Evolutionary conservation across 2,797 vertebrate genomes (phyloP), one percentile per base, ranked within the genome.

Genomic region (Salarias fasciatus): DNA sequence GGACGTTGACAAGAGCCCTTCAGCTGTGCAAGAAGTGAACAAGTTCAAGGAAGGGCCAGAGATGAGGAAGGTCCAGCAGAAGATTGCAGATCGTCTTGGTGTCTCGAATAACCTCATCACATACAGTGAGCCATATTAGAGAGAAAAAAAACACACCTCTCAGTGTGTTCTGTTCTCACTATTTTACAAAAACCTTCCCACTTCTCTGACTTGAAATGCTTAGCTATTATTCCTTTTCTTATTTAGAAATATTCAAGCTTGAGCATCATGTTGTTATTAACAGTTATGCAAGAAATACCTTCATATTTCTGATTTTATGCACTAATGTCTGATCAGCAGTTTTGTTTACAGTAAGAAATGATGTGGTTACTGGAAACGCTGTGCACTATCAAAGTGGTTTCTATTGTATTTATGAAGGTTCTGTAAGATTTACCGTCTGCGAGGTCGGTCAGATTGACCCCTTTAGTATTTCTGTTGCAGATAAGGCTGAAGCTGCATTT

Each of bases 401-500:
- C 44, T 1, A 18, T 13, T 44, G 44, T 24, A 18, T 24, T 44
- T 15, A 10, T 13, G 5, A 24, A 5, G 1, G 5, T 44, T n/a
- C n/a, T n/a, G n/a, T n/a, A n/a, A n/a, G n/a, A n/a, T n/a, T n/a
- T n/a, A n/a, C n/a, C n/a, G n/a, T n/a, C n/a, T n/a, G n/a, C n/a
- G n/a, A n/a, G n/a, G 11, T 44, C 44, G 47, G 33, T 29, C 11
- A 47, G 28, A 58, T 55, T 58, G 18, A 58, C 38, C 43, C 12
- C 29, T 43, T 36, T 6, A 14, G 42, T 15, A 11, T 62, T 5
- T 87, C 41, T 66, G 11, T 47, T 75, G 13, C 88, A 99, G 96
- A 97, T 80, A 91, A 95, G 83, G 89, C 94, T n/a, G 95, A 98
- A 77, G 95, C 95, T 72, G 95, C 95, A 11, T 97, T 98, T 87